Base-by-base conservation (phyloP, 2,797 vertebrate genomes). In the Hipposideros larvatus region DNA sequence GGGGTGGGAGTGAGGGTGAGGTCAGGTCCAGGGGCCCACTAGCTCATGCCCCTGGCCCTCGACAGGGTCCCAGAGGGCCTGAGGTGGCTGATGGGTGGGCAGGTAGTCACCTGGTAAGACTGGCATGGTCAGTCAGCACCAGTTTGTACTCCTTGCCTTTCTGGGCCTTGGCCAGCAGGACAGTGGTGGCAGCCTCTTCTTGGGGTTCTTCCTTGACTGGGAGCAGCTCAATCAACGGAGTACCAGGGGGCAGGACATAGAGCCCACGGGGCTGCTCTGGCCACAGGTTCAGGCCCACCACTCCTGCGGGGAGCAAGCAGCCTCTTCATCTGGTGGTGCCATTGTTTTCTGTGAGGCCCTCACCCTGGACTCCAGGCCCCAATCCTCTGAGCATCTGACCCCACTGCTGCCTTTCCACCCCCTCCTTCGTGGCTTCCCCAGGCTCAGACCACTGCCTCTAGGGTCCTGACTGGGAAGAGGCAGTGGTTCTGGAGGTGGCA, bases 201-300 rank as follows among this genome's bases (percentile, higher is more conserved):
- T 98, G 98, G 85, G 98, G 97, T 46, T 94, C 98, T 96, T 94
- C 97, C 57, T 77, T 24, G 71, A 99, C 98, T 0, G 98, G 99
- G 78, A 99, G 98, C 98, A 99, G 99, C 98, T 99, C 99, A 0
- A 97, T 99, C 97, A 99, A 99, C 98, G 99, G 99, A 84, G 98
- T 98, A 24, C 99, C 98, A 0, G 99, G 99, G 94, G 99, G 99
- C 82, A 99, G 98, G 90, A 99, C 94, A 97, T 99, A 99, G n/a
- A 93, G 98, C 18, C 99, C 98, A 0, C 0, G 92, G 4, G 97
- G 94, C 61, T 99, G 97, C 75, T 97, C 94, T 0, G 99, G 99
- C 99, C 99, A 99, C 91, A 99, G 98, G 98, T 99, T 99, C 95
- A 99, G 98, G 87, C 99, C 99, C 0, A 99, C 98, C 28, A 99